Percentiles rank a stretch among this genome's conserved stretches.
These are phyloP conservation scores for Prunella strophiata DNA, from an alignment of 2,797 vertebrate species.

Conservation along the genomic window DNA sequence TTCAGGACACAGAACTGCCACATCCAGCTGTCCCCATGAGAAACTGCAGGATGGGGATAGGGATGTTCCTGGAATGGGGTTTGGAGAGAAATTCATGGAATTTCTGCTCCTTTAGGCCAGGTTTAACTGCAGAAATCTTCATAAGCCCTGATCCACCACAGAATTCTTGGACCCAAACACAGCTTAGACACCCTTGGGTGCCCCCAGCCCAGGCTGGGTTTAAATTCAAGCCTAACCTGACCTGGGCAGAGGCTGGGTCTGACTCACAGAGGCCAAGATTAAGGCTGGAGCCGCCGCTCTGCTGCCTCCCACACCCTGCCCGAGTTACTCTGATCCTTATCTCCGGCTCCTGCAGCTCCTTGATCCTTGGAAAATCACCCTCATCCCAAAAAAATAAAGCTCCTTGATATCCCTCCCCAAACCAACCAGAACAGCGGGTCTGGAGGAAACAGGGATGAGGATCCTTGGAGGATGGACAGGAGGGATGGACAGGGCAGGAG, in stretches of 20 bases:
- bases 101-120: neutral
- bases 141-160: neutral
- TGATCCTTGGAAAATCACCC: constrained; percentile 16
- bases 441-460: neutral
- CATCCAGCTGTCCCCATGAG: neutral
- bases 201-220: neutral
- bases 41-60: neutral
- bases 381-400: neutral
- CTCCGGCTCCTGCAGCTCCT: neutral
- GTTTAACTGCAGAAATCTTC: neutral
- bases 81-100: neutral
- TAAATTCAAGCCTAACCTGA: neutral
- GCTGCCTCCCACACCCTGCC: neutral
- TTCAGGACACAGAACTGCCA: neutral
- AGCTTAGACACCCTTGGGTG: neutral
- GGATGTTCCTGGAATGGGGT: neutral
- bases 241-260: neutral
- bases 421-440: neutral
- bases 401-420: neutral
- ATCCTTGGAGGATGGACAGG: neutral
- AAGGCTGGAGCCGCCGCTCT: neutral
- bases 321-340: constrained; percentile 8
- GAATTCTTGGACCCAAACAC: neutral
- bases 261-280: constrained; percentile 27
- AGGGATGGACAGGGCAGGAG: neutral